Base-by-base conservation (phyloP, 2,888 invertebrate genomes). In the Protonemura montana region DNA sequence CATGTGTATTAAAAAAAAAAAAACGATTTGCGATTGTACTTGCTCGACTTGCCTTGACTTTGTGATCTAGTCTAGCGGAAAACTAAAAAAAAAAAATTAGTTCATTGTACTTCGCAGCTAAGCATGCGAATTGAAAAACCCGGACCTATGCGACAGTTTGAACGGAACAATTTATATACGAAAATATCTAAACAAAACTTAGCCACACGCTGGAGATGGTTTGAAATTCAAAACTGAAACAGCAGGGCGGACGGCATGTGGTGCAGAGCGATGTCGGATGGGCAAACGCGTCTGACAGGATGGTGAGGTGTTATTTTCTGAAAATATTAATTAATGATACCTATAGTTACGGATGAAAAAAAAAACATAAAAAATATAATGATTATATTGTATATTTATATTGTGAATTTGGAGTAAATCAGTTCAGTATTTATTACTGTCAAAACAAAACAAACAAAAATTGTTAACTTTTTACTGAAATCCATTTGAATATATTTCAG, bases 341-440 rank as follows among this genome's bases (percentile, higher is more conserved):
- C 59, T 29, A 30, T 28, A 88, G 88, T 88, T 88, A 86, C 87
- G 35, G 59, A 59, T 84, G 42, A 28, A 86, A 87, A 87, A n/a
- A 87, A 88, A 87, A 82, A 84, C 41, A 86, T 76, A 84, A 86
- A 86, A 86, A 85, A 89, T 91, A 91, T 91, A 91, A 91, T 91
- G 91, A 92, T 92, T 91, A 92, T 92, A 92, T 92, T 92, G 92
- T 92, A 92, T 92, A 92, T 92, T 92, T 92, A 92, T 92, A 92
- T 92, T 92, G 92, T 92, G 92, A 92, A 92, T 92, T 92, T 92
- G 92, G 92, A 92, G 92, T 92, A 92, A 92, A 92, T 91, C 92
- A 92, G 92, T 92, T 91, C 92, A 92, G 92, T 92, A 92, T 92
- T 92, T 92, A 92, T 92, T 92, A 92, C 92, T 92, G 92, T 92